Percentiles rank a stretch among this genome's conserved stretches.
Evolutionary conservation across 1,140 invertebrate genomes (phyloP).

Genomic region (Scaptomyza montana): DNA sequence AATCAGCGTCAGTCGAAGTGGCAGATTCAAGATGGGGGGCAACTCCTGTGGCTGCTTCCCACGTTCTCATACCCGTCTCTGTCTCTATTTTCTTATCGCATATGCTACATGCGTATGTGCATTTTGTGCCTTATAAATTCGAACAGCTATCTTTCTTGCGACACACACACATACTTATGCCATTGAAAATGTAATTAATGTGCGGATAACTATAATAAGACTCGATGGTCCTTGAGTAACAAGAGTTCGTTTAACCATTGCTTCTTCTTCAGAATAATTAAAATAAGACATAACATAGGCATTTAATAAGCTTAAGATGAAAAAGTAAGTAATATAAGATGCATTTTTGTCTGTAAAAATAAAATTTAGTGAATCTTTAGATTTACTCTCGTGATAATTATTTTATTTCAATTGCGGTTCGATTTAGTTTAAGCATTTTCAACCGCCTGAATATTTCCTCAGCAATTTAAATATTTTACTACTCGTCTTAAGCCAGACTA

Average conservation of each 20-base stretch:
- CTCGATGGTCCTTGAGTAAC: slow-evolving; percentile 24
- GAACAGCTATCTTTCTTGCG: slow-evolving; percentile 49
- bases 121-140: slow-evolving; percentile 68
- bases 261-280: slow-evolving; percentile 1
- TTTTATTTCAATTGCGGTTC: no score
- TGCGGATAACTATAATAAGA: slow-evolving; percentile 77
- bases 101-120: slow-evolving; percentile 46
- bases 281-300: slow-evolving; percentile 1
- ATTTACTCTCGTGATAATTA: no score
- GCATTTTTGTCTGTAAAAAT: no score
- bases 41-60: slow-evolving; percentile 15
- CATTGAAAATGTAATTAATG: slow-evolving; percentile 74
- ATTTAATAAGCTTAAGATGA: slow-evolving; percentile 28
- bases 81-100: slow-evolving; percentile 34
- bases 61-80: slow-evolving; percentile 10
- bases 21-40: not conserved
- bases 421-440: no score
- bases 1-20: slow-evolving; percentile 71
- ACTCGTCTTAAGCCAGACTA: not conserved
- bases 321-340: not conserved
- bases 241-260: slow-evolving; percentile 24
- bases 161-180: slow-evolving; percentile 18
- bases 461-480: no score
- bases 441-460: not conserved
- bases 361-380: no score